Conservation (phyloP, 2,888 invertebrate species). For the Leucophora obtusa region DNA sequence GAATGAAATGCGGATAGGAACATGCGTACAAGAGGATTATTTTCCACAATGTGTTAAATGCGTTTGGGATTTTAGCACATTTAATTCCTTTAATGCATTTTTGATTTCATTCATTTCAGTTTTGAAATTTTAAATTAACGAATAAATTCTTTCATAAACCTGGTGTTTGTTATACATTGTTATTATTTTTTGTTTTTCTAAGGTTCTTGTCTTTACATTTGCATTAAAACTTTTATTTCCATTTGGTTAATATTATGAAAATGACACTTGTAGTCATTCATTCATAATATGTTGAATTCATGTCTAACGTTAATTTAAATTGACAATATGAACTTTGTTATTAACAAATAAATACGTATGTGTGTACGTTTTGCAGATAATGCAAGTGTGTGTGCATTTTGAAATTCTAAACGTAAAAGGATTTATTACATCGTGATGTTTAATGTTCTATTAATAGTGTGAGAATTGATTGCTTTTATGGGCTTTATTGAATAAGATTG, state of each 20-base stretch:
- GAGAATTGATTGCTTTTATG: constrained; percentile 25
- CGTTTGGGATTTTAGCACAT: no score
- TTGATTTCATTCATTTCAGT: no score
- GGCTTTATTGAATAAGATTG: constrained; percentile 33
- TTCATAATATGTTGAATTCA: constrained; percentile 9
- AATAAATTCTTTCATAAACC: background rate
- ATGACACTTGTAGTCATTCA: constrained; percentile 42
- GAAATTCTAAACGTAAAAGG: constrained; percentile 53
- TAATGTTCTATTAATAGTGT: constrained; percentile 29
- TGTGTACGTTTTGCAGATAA: background rate
- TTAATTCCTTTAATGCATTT: no score
- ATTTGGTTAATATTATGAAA: constrained; percentile 9
- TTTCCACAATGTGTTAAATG: no score
- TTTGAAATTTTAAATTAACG: no score
- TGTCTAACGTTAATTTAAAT: constrained; percentile 49
- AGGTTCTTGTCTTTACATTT: constrained; percentile 12
- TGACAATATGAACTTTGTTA: constrained; percentile 53
- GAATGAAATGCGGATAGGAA: no score
- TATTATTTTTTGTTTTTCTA: background rate
- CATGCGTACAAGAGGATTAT: no score
- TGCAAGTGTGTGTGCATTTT: background rate
- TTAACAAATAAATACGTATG: constrained; percentile 26
- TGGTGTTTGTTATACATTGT: background rate
- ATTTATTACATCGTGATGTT: constrained; percentile 54
- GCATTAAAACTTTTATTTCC: background rate